These are phyloP conservation scores for Lepidothrix coronata DNA, from an alignment of 2,113 vertebrate genomes.

Conservation along the genomic window DNA sequence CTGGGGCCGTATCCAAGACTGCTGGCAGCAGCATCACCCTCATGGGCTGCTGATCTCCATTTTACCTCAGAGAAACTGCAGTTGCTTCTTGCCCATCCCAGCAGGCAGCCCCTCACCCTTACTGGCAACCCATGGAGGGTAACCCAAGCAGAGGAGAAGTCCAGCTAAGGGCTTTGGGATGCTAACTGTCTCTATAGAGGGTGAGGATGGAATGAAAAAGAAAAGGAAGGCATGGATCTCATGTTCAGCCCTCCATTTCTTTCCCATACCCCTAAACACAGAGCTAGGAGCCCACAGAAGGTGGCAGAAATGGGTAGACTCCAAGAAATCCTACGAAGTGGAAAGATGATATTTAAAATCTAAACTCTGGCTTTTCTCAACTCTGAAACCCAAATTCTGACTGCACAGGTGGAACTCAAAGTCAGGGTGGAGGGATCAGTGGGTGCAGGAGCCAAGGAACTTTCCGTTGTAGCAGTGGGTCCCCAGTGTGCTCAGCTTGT, in stretches of 20 bases:
- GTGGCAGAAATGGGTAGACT: background rate
- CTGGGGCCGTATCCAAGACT: background rate
- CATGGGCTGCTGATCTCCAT: background rate
- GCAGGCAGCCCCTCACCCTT: background rate
- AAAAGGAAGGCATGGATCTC: background rate
- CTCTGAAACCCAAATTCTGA: background rate
- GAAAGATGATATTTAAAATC: background rate
- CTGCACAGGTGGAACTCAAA: background rate
- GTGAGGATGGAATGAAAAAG: background rate
- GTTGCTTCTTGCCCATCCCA: background rate
- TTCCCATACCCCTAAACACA: background rate
- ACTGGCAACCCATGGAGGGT: background rate
- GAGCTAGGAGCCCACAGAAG: background rate
- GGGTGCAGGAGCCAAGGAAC: accelerated
- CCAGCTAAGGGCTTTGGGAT: background rate
- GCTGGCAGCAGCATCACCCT: background rate
- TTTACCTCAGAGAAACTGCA: background rate
- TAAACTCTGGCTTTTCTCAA: background rate
- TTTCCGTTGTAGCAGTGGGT: background rate
- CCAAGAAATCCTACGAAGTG: background rate
- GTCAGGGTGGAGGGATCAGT: background rate
- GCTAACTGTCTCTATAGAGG: background rate
- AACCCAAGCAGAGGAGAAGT: background rate
- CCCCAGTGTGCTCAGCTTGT: background rate
- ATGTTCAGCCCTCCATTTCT: background rate